Evolutionary conservation across 2,888 invertebrate species (phyloP).

Genomic region (Scaptomyza caliginosa): DNA sequence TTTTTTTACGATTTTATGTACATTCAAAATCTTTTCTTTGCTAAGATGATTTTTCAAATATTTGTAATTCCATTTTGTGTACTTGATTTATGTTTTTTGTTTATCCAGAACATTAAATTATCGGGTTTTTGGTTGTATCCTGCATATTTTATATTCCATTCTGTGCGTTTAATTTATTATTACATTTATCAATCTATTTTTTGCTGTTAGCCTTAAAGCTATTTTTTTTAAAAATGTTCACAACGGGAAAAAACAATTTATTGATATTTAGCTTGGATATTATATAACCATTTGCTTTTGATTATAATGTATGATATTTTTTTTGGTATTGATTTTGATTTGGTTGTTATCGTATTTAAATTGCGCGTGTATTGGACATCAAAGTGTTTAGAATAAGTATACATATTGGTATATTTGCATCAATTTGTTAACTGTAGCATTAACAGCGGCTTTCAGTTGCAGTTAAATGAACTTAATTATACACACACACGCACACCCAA

Average conservation of each 20-base stretch:
- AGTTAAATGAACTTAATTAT: conserved; percentile 20
- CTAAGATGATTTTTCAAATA: too few relatives aligned
- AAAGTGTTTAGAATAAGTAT: neutral
- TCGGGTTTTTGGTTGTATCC: neutral
- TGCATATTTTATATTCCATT: neutral
- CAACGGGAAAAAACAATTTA: neutral
- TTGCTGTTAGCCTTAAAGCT: neutral
- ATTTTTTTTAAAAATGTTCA: neutral
- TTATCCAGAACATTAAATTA: too few relatives aligned
- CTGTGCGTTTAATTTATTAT: neutral
- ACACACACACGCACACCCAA: conserved; percentile 16
- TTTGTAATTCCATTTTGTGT: too few relatives aligned
- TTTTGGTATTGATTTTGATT: neutral
- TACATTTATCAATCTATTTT: neutral
- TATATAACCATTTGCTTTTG: neutral
- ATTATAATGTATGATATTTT: neutral
- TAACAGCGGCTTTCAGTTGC: conserved; percentile 9
- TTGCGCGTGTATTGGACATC: neutral
- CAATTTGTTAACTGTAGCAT: conserved; percentile 22
- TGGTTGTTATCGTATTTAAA: neutral
- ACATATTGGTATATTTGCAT: neutral
- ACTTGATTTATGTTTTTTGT: neutral
- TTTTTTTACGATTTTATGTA: too few relatives aligned
- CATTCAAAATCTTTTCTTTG: too few relatives aligned
- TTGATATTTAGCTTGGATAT: neutral